Evolutionary conservation across 2,888 invertebrate species (phyloP).

Genomic region (Chloromyia formosa): DNA sequence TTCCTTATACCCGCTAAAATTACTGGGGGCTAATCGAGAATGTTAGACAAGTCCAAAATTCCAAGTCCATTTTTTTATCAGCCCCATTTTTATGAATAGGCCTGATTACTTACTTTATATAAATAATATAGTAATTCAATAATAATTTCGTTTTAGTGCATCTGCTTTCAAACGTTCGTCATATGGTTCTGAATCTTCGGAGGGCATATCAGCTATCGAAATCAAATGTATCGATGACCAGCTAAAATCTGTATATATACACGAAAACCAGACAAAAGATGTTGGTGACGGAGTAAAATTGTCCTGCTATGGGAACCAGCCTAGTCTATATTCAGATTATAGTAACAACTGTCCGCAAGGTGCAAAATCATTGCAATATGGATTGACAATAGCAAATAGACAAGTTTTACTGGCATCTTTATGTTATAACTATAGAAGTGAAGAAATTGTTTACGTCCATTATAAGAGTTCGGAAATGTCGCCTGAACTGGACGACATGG

Average conservation of each 20-base stretch:
- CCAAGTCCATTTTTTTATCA: too few relatives aligned
- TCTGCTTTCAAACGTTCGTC: background rate
- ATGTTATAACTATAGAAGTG: conserved; percentile 2
- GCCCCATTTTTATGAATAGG: too few relatives aligned
- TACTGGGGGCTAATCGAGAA: too few relatives aligned
- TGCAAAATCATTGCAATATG: background rate
- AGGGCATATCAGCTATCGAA: background rate
- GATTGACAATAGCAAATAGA: background rate
- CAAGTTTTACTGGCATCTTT: conserved; percentile 1
- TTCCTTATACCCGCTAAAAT: too few relatives aligned
- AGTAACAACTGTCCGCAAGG: background rate
- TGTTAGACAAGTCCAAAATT: too few relatives aligned
- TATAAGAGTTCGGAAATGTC: conserved; percentile 13
- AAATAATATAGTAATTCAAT: too few relatives aligned
- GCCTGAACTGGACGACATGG: background rate
- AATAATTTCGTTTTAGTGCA: background rate
- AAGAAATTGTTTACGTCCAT: background rate
- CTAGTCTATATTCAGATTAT: background rate
- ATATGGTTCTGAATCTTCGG: background rate
- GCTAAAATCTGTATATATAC: background rate
- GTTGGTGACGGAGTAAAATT: background rate
- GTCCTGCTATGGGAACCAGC: conserved; percentile 28
- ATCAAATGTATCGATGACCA: conserved; percentile 13
- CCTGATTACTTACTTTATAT: too few relatives aligned
- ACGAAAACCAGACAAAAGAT: background rate